A percentile compares a stretch with the other conserved stretches of the same genome.
Evolutionary conservation across 2,797 vertebrate species (phyloP).

Genomic region (Loris lydekkerianus): DNA sequence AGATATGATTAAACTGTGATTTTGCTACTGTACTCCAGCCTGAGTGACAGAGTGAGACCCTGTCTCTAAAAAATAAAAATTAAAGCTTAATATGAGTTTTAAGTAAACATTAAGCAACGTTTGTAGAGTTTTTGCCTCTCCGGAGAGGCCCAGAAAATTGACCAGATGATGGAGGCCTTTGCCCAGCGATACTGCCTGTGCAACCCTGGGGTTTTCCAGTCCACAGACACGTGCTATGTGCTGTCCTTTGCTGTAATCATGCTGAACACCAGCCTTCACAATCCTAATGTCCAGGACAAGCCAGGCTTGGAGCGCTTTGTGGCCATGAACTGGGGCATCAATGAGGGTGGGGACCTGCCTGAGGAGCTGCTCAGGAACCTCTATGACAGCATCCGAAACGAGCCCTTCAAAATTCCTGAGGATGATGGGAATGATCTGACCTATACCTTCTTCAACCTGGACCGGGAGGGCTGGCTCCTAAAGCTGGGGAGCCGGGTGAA

Average conservation of each 20-base stretch:
- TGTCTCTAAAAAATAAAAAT: neutral
- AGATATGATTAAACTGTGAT: neutral
- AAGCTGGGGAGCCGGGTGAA: conserved; percentile 93
- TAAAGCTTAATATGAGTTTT: neutral
- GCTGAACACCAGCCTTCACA: conserved; percentile 92
- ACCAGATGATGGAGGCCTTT: conserved; percentile 99
- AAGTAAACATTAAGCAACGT: conserved; percentile 88
- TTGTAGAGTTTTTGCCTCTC: conserved; percentile 97
- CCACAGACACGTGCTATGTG: conserved; percentile 92
- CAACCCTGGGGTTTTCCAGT: conserved; percentile 97
- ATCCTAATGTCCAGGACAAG: conserved; percentile 96
- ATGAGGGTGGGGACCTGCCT: conserved; percentile 96
- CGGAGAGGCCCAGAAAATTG: conserved; percentile 97
- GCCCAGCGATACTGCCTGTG: conserved; percentile 97
- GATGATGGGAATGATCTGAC: conserved; percentile 94
- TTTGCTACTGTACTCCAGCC: neutral
- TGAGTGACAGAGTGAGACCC: neutral
- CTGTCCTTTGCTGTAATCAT: conserved; percentile 90
- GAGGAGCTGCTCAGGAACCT: conserved; percentile 96
- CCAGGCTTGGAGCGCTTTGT: conserved; percentile 96
- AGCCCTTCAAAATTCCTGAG: conserved; percentile 97
- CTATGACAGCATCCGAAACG: conserved; percentile 96
- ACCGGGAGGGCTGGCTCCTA: too few relatives aligned
- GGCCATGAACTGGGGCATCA: conserved; percentile 98
- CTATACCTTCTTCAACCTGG: too few relatives aligned